Conservation (phyloP, 2,797 vertebrate genomes). For the Lacerta bilineata region DNA sequence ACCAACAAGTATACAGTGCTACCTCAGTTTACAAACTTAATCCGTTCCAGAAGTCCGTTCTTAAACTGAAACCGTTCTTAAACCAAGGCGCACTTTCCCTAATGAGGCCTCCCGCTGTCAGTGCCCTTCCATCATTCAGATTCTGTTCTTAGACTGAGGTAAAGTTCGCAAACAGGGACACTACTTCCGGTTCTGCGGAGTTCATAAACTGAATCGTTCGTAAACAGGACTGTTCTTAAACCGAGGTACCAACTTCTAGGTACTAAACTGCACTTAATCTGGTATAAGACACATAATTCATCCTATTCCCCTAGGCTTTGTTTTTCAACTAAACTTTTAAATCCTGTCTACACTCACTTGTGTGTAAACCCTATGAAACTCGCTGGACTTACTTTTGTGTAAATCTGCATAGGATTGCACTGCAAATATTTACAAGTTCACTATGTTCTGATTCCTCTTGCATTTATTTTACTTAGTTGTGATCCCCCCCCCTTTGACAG, state of each 20-base stretch:
- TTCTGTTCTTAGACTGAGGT: too few species aligned
- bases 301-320: background rate
- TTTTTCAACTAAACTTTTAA: background rate
- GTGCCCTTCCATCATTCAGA: too few species aligned
- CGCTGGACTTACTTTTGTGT: background rate
- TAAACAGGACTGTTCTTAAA: too few species aligned
- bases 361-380: background rate
- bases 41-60: too few species aligned
- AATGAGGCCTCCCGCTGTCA: too few species aligned
- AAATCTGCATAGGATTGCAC: background rate
- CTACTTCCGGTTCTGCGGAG: too few species aligned
- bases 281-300: background rate
- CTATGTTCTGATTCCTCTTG: background rate
- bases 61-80: too few species aligned
- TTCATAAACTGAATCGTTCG: too few species aligned
- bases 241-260: background rate
- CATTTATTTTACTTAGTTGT: background rate
- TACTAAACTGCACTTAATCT: background rate
- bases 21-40: too few species aligned
- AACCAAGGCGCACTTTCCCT: too few species aligned
- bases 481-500: background rate
- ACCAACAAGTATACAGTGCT: too few species aligned
- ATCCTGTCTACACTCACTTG: background rate
- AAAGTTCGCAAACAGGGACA: too few species aligned
- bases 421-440: conserved; percentile 10